Evolutionary conservation across 2,888 invertebrate genomes (phyloP), one percentile per base, ranked within the genome.

Genomic region (Sminthurides aquaticus): DNA sequence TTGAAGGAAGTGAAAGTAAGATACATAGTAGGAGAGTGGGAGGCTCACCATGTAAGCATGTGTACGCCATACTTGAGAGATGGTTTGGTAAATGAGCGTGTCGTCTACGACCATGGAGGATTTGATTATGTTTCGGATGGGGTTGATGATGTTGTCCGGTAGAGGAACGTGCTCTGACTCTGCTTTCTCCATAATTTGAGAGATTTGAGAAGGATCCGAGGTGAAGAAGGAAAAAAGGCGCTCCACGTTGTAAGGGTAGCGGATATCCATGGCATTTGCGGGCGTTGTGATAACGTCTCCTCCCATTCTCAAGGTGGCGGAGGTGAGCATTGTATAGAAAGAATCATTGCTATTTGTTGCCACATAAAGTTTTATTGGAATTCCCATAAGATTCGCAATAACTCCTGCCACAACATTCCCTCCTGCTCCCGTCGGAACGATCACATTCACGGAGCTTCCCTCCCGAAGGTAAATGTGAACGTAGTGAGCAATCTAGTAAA

Each of bases 211-310:
- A 1, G 67, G 59, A 66, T 79, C 60, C 65, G 78, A 69, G 20
- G 77, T 76, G 34, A 77, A 74, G 28, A 81, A 60, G 67, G 78
- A 77, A 66, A 81, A 75, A 11, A 80, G 67, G 49, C 81, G 71
- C 71, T 81, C 80, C 68, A 80, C 74, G 70, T 81, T 81, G 73
- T 79, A 80, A 1, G 80, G 79, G 49, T 78, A 78, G 76, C 79
- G 77, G 65, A 81, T 80, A 69, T 81, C 80, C 80, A 81, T 81
- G 1, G 81, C 79, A 22, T 78, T 77, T 2, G 80, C 78, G 11
- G 79, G 72, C 1, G 80, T 78, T 3, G 67, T 69, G 2, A 69
- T 67, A 0, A 79, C 77, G 55, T 66, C 28, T 1, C 75, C 70
- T n/a, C 75, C 67, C 15, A 69, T 56, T 25, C 75, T 73, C 59